phyloP scores from a whole-genome alignment of 2,888 invertebrate species.

The Tuberolachnus salignus region DNA sequence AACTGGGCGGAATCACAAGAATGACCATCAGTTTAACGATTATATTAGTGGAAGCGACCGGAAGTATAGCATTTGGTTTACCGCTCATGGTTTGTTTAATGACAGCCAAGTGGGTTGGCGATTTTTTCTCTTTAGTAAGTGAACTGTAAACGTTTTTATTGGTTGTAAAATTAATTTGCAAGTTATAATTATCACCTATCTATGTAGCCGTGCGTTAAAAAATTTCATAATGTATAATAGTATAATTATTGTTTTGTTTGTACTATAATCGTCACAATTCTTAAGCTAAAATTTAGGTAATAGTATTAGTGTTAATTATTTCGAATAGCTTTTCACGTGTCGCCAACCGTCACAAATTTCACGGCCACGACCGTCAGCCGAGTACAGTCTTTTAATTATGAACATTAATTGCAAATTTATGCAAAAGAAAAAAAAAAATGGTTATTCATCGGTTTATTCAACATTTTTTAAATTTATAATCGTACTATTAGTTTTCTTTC shows the following conservation, averaged over 20 bases:
- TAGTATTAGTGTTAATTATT: too few species aligned
- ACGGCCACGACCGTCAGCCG: too few species aligned
- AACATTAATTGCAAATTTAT: too few species aligned
- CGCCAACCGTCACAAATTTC: too few species aligned
- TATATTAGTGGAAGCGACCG: conserved; percentile 97
- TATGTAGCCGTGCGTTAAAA: neutral
- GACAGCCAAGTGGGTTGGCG: conserved; percentile 97
- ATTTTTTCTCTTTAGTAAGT: conserved; percentile 91
- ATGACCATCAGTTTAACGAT: conserved; percentile 98
- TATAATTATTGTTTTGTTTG: neutral
- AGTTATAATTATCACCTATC: neutral
- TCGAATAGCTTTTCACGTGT: too few species aligned
- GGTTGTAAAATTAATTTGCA: neutral
- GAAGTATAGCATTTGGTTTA: conserved; percentile 92
- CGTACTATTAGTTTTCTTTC: too few species aligned
- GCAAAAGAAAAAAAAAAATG: too few species aligned
- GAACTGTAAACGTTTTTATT: neutral
- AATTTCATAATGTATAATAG: neutral
- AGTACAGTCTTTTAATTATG: too few species aligned
- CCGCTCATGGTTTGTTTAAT: conserved; percentile 95
- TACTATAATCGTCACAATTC: too few species aligned
- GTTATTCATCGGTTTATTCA: too few species aligned
- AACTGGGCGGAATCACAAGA: conserved; percentile 91
- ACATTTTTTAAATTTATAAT: too few species aligned
- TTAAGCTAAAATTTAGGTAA: too few species aligned